Percentiles rank a stretch among this genome's conserved stretches.
Evolutionary conservation across 2,797 vertebrate species (phyloP).

Genomic region (Crax fasciolata): DNA sequence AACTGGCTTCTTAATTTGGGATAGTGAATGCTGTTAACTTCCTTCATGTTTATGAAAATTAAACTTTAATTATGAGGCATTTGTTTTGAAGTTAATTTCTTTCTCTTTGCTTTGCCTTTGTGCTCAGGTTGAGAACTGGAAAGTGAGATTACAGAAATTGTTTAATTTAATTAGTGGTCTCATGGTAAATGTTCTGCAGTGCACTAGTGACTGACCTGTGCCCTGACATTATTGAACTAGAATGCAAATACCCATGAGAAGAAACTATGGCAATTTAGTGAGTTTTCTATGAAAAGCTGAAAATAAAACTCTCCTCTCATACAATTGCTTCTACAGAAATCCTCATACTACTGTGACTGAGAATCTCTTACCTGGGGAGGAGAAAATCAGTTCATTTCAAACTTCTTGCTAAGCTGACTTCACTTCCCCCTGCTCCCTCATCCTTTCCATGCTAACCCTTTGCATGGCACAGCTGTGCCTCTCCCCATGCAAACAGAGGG

Average conservation of each 20-base stretch:
- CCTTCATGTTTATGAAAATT: slow-evolving; percentile 64
- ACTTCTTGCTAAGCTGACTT: neutral
- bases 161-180: slow-evolving; percentile 78
- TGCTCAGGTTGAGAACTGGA: slow-evolving; percentile 52
- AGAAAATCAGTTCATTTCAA: neutral
- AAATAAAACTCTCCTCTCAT: slow-evolving; percentile 3
- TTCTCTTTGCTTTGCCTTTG: slow-evolving; percentile 69
- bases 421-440: neutral
- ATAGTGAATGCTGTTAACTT: slow-evolving; percentile 21
- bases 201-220: slow-evolving; percentile 69
- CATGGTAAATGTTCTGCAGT: slow-evolving; percentile 78
- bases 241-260: slow-evolving; percentile 61
- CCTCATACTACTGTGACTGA: neutral
- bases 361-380: neutral
- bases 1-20: slow-evolving; percentile 29
- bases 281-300: slow-evolving; percentile 23
- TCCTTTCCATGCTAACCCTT: neutral
- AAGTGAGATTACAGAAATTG: slow-evolving; percentile 73
- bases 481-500: neutral
- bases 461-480: neutral
- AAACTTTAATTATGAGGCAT: slow-evolving; percentile 70
- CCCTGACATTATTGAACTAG: slow-evolving; percentile 71
- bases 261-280: slow-evolving; percentile 13
- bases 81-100: slow-evolving; percentile 76
- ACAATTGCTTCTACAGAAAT: neutral